Evolutionary conservation across 2,888 invertebrate genomes (phyloP), one percentile per base, ranked within the genome.

Genomic region (Eutolmus rufibarbis): DNA sequence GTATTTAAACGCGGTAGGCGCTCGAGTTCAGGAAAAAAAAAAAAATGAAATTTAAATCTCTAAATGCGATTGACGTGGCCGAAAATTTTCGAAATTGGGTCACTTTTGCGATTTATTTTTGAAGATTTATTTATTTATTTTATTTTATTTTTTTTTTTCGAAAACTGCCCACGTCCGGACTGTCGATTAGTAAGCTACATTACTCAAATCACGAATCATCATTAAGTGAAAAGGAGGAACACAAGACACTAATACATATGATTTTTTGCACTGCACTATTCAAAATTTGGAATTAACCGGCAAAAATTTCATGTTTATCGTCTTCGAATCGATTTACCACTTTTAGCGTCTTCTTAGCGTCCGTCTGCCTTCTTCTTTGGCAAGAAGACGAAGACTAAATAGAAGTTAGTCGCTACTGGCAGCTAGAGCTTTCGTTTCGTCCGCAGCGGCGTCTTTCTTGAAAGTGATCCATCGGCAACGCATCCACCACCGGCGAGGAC

Each of bases 321-420:
- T 57, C n/a, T 56, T 19, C 19, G 56, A 56, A 1, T 56, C 56
- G 34, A 19, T 5, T n/a, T 14, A 19, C 43, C 46, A 19, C 37
- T 34, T 43, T 40, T 9, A 9, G 9, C 8, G 40, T 37, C 28
- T 34, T 37, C 28, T 34, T 23, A 56, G 4, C 37, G 23, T 40
- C 34, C 37, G 66, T 37, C 82, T 84, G 82, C 82, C 82, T 66
- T 84, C 82, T 84, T 84, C 82, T 66, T 66, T 66, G 66, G 31
- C 82, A 84, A 84, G 82, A 84, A 84, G 82, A 66, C 82, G 82
- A 84, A 84, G 66, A 84, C 82, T 84, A 57, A 84, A 37, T 66
- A 19, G 34, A 79, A 66, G n/a, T 66, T 84, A 37, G 5, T 34
- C 16, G 82, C 8, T 14, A 66, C 9, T 84, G 37, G 12, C 56